Base-by-base conservation (phyloP, 2,797 vertebrate species). In the Gymnodraco acuticeps region DNA sequence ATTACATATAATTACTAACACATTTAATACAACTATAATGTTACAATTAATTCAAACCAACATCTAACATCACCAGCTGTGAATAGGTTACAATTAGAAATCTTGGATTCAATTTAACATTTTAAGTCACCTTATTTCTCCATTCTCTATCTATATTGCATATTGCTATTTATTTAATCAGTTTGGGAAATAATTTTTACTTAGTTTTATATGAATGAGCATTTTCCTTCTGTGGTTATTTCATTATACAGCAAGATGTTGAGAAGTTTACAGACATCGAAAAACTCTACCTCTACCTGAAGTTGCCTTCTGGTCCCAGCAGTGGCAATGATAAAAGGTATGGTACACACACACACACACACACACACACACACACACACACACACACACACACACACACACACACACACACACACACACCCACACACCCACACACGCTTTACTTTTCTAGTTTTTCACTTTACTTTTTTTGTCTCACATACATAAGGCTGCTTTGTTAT, bases 241-340 rank as follows among this genome's bases (percentile, higher is more conserved):
- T 76, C 60, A 52, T 81, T 38, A 81, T 88, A 64, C 95, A 99
- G 98, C 97, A 99, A 99, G 98, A 99, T 98, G 97, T 99, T 96
- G 98, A 99, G 96, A 99, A 99, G 97, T 99, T 99, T 98, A 99
- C 98, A 98, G 98, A 99, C 95, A 95, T 99, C 93, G 98, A 99
- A 96, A 99, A 99, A 97, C 98, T 99, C 98, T 99, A 99, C 98
- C 98, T 99, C 98, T 99, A 99, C 97, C 98, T 99, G 96, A 98
- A 99, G 95, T 96, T 99, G 98, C 98, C 98, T 99, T 99, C 97
- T 96, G 97, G 98, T 96, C 97, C 97, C 93, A 98, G 93, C 96
- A 98, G 95, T 96, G 97, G 96, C 95, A 95, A 93, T 93, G 97
- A 99, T 89, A 99, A 99, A 97, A 98, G 97, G 98, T 99, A 95